A percentile compares a stretch with the other conserved stretches of the same genome.
Conservation (phyloP, 1,140 invertebrate species). For the Drosophila arizonae region DNA sequence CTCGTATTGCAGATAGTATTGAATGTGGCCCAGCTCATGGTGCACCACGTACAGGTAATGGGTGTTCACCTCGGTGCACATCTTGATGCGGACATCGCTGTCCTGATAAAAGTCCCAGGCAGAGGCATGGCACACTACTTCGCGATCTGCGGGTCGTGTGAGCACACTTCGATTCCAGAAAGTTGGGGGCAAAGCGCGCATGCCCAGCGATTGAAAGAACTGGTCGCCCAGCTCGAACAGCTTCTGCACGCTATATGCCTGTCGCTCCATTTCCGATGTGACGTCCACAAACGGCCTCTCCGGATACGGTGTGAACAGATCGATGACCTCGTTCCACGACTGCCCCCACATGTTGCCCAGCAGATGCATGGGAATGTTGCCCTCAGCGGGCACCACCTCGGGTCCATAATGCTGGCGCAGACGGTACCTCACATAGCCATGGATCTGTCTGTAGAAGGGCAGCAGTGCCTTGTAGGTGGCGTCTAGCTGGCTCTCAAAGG, state of each 20-base stretch:
- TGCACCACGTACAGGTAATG: constrained; percentile 89
- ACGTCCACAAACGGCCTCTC: constrained; percentile 86
- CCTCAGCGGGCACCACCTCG: constrained; percentile 68
- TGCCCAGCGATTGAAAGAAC: constrained; percentile 93
- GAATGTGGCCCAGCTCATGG: constrained; percentile 91
- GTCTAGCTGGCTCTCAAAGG: constrained; percentile 83
- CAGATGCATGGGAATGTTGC: constrained; percentile 82
- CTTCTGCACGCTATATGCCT: constrained; percentile 78
- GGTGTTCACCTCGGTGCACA: constrained; percentile 89
- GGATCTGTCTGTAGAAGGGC: constrained; percentile 86
- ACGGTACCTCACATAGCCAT: constrained; percentile 86
- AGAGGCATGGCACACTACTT: constrained; percentile 89
- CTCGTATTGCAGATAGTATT: constrained; percentile 89
- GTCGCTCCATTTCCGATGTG: constrained; percentile 83
- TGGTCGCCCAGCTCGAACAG: constrained; percentile 88
- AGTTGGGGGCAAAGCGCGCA: constrained; percentile 89
- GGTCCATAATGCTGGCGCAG: constrained; percentile 84
- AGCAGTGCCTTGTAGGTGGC: constrained; percentile 84
- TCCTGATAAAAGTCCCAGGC: constrained; percentile 91
- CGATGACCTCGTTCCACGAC: constrained; percentile 88
- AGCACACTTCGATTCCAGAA: constrained; percentile 93
- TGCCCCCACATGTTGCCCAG: constrained; percentile 90
- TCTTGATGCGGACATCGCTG: constrained; percentile 87
- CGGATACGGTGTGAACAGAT: constrained; percentile 88
- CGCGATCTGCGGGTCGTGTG: constrained; percentile 85